Conservation (phyloP, 2,113 vertebrate genomes). For the Misgurnus mizolepis region DNA sequence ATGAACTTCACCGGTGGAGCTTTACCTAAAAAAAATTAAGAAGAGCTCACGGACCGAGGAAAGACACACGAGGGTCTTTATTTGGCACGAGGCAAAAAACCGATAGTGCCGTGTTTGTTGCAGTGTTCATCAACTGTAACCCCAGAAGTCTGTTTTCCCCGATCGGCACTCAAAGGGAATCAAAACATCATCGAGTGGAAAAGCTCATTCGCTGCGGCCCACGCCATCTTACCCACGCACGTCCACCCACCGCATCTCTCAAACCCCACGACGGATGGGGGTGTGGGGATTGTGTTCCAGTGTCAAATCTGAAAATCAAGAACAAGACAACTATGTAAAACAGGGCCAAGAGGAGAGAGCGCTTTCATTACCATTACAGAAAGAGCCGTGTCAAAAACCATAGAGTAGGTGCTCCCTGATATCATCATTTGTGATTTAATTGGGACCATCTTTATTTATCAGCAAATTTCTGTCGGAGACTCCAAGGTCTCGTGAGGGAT, state of each 20-base stretch:
- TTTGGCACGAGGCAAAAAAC: conserved; percentile 29
- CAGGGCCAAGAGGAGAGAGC: too few relatives aligned
- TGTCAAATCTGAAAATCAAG: too few relatives aligned
- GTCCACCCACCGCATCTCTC: conserved; percentile 46
- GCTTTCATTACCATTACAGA: too few relatives aligned
- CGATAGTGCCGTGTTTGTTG: conserved; percentile 32
- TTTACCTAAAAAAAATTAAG: not conserved
- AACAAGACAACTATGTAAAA: too few relatives aligned
- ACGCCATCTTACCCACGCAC: conserved; percentile 11
- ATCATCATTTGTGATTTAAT: conserved; percentile 55
- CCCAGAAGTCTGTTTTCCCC: conserved; percentile 46
- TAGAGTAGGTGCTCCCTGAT: not conserved
- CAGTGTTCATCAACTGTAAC: conserved; percentile 49
- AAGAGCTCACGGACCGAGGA: not conserved
- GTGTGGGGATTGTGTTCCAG: too few relatives aligned
- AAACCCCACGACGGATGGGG: not conserved
- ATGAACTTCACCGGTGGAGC: conserved; percentile 56
- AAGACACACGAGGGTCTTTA: conserved; percentile 12
- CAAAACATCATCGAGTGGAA: conserved; percentile 38
- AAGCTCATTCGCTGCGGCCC: conserved; percentile 30
- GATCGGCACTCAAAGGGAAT: conserved; percentile 49
- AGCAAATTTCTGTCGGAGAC: conserved; percentile 37
- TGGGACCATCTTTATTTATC: conserved; percentile 50
- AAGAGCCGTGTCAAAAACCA: not conserved
- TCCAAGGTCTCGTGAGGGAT: conserved; percentile 36